A percentile compares a stretch with the other conserved stretches of the same genome.
phyloP scores from a whole-genome alignment of 2,113 vertebrate species.

The Galemys pyrenaicus region DNA sequence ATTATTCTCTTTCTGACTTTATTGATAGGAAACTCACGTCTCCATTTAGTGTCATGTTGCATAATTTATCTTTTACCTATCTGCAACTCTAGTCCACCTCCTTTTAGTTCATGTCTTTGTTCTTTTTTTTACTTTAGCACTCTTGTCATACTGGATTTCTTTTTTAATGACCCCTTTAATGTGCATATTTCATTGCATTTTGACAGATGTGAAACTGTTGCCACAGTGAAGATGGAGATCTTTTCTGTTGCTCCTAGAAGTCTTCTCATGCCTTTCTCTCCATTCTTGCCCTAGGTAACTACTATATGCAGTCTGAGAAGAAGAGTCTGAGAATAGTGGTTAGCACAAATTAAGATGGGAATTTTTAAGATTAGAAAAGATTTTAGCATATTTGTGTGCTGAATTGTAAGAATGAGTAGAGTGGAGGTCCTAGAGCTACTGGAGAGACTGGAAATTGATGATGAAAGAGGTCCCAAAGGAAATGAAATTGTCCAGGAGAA shows the following conservation, averaged over 20 bases:
- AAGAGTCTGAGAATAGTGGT: background rate
- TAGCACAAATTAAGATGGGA: background rate
- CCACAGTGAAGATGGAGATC: background rate
- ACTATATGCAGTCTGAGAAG: background rate
- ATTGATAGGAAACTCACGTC: background rate
- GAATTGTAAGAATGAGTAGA: background rate
- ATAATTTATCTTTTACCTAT: conserved; percentile 53
- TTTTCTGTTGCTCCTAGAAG: background rate
- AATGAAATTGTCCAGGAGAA: background rate
- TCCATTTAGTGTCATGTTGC: conserved; percentile 9
- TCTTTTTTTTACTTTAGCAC: conserved; percentile 13
- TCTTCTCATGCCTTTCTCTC: background rate
- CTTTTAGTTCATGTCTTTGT: conserved; percentile 53
- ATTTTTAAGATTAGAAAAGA: background rate
- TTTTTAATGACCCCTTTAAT: conserved; percentile 47
- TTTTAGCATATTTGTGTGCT: background rate
- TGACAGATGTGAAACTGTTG: background rate
- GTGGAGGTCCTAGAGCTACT: background rate
- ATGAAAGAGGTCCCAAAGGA: background rate
- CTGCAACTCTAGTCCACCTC: background rate
- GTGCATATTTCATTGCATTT: background rate
- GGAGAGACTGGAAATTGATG: background rate
- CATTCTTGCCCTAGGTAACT: background rate
- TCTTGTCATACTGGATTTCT: conserved; percentile 42
- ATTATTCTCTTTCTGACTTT: conserved; percentile 34